phyloP scores from a whole-genome alignment of 2,888 invertebrate genomes.

The Melangyna quadrimaculata region DNA sequence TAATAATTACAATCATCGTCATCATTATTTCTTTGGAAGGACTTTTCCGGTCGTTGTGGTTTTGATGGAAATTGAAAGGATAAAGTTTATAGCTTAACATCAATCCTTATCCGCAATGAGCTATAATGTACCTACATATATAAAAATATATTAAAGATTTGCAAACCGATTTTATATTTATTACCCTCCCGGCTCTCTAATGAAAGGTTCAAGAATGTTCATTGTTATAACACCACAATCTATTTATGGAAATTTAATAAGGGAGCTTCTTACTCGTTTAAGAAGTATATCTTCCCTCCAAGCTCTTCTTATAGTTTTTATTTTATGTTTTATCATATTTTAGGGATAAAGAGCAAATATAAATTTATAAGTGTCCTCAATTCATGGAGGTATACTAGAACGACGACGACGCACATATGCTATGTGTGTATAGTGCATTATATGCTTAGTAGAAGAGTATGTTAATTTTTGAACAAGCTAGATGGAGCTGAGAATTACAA shows the following conservation, averaged over 20 bases:
- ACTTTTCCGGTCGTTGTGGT: background rate
- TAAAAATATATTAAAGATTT: conserved; percentile 23
- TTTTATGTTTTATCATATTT: background rate
- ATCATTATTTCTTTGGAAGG: conserved; percentile 27
- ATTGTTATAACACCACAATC: conserved; percentile 3
- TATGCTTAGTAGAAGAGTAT: background rate
- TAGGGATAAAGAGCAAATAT: background rate
- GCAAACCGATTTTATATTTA: background rate
- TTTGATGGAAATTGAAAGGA: too few species aligned
- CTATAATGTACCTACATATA: background rate
- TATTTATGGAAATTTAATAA: conserved; percentile 47
- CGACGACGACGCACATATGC: background rate
- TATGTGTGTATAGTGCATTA: too few species aligned
- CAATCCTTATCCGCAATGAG: conserved; percentile 21
- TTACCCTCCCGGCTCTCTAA: background rate
- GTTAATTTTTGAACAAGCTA: conserved; percentile 21
- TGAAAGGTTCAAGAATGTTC: conserved; percentile 7
- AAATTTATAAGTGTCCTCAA: conserved; percentile 23
- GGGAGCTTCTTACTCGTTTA: conserved; percentile 6
- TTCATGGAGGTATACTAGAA: background rate
- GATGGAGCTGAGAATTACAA: background rate
- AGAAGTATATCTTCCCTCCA: conserved; percentile 26
- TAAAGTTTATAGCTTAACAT: conserved; percentile 22
- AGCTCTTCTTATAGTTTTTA: background rate
- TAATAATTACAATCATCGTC: conserved; percentile 36